These are phyloP conservation scores for Acanthisitta chloris DNA, from an alignment of 2,113 vertebrate genomes.

Conservation along the genomic window DNA sequence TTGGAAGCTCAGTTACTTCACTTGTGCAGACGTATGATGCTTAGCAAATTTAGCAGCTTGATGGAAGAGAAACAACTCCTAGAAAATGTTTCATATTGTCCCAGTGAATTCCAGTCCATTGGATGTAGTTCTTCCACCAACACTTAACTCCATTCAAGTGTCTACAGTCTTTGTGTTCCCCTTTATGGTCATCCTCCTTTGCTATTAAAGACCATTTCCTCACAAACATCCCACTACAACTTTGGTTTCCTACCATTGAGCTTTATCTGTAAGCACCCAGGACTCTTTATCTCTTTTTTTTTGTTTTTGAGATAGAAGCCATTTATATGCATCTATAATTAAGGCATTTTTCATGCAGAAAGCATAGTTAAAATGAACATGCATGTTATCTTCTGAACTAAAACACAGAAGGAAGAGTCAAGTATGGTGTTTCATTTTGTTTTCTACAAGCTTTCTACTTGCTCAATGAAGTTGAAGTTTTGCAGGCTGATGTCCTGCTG, in stretches of 20 bases:
- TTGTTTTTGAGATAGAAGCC: neutral
- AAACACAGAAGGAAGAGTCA: neutral
- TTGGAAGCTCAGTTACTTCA: neutral
- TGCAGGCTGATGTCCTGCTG: neutral
- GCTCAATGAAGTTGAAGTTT: neutral
- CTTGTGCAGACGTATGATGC: neutral
- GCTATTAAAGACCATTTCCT: neutral
- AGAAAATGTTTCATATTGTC: neutral
- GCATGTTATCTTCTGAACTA: neutral
- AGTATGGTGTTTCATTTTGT: neutral
- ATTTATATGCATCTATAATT: neutral
- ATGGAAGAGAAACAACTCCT: neutral
- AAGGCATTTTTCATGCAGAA: neutral
- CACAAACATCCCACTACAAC: neutral
- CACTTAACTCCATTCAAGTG: neutral
- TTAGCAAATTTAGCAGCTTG: neutral
- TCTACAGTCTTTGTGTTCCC: neutral
- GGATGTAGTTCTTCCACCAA: neutral
- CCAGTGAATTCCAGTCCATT: neutral
- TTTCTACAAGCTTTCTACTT: neutral
- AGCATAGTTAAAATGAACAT: accelerated
- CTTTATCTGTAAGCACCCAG: neutral
- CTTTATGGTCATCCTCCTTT: neutral
- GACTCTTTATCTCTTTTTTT: neutral
- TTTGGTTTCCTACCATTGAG: neutral